These are phyloP conservation scores for Sarcophaga variegata DNA, from an alignment of 2,888 invertebrate species.

Conservation along the genomic window DNA sequence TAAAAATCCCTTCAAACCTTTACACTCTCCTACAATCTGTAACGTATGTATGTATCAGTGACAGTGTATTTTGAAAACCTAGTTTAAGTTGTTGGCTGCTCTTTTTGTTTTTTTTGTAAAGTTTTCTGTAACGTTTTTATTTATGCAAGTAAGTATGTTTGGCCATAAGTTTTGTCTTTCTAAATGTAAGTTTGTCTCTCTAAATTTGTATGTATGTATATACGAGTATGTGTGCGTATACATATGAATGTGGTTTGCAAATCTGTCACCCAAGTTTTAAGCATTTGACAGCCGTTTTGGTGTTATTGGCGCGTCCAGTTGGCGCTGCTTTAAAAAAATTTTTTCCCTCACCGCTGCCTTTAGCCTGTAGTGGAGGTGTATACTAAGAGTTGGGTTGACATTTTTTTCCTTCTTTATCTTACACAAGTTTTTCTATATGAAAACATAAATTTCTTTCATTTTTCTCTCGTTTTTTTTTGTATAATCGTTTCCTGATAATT, in stretches of 20 bases:
- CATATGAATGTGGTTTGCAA: slow-evolving; percentile 28
- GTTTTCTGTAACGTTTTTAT: neutral
- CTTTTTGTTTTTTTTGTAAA: neutral
- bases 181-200: no score
- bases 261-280: slow-evolving; percentile 61
- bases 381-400: neutral
- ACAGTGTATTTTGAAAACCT: slow-evolving; percentile 25
- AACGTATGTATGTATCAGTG: neutral
- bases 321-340: slow-evolving; percentile 49
- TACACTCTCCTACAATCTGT: neutral
- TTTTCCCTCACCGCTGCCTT: neutral
- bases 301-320: slow-evolving; percentile 67
- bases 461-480: neutral
- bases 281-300: slow-evolving; percentile 60
- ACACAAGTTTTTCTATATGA: neutral
- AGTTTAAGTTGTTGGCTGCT: slow-evolving; percentile 18
- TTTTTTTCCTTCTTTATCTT: neutral
- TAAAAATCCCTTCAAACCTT: neutral
- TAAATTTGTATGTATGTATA: no score
- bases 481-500: slow-evolving; percentile 26
- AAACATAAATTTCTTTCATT: neutral
- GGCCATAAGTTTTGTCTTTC: no score
- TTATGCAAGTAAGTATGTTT: no score
- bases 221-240: neutral
- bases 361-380: slow-evolving; percentile 29